phyloP scores from a whole-genome alignment of 2,113 vertebrate species.

The Ictalurus furcatus region DNA sequence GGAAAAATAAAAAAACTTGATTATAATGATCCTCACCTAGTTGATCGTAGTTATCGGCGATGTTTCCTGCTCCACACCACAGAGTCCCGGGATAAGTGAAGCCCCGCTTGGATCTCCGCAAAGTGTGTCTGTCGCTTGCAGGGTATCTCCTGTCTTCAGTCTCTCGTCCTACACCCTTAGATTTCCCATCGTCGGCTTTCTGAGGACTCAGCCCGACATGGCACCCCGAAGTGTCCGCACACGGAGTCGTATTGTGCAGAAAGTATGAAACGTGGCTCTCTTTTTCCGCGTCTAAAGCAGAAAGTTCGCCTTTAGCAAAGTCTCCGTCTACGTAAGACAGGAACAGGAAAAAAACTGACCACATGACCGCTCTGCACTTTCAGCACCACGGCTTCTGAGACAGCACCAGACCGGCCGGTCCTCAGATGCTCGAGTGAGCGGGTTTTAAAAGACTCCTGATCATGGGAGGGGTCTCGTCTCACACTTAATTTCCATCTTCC shows the following conservation, averaged over 20 bases:
- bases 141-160: background rate
- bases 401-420: conserved; percentile 64
- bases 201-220: background rate
- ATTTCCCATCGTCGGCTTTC: background rate
- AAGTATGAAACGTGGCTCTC: conserved; percentile 62
- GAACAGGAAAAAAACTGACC: conserved; percentile 73
- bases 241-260: conserved; percentile 64
- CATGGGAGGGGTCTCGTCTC: conserved; percentile 73
- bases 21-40: conserved; percentile 67
- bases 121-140: background rate
- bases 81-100: conserved; percentile 83
- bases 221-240: conserved; percentile 54
- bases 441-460: conserved; percentile 65
- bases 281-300: conserved; percentile 60
- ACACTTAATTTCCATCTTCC: conserved; percentile 61
- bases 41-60: conserved; percentile 75
- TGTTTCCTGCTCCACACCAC: conserved; percentile 83
- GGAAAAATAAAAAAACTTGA: background rate
- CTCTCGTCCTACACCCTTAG: background rate
- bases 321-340: conserved; percentile 74
- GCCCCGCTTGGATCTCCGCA: conserved; percentile 73
- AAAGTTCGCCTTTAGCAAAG: conserved; percentile 61
- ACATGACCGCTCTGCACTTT: conserved; percentile 71
- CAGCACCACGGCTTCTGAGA: conserved; percentile 77
- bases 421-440: conserved; percentile 58